Evolutionary conservation across 23 tunicate species (phyloP).

Genomic region (Corella eumyota): DNA sequence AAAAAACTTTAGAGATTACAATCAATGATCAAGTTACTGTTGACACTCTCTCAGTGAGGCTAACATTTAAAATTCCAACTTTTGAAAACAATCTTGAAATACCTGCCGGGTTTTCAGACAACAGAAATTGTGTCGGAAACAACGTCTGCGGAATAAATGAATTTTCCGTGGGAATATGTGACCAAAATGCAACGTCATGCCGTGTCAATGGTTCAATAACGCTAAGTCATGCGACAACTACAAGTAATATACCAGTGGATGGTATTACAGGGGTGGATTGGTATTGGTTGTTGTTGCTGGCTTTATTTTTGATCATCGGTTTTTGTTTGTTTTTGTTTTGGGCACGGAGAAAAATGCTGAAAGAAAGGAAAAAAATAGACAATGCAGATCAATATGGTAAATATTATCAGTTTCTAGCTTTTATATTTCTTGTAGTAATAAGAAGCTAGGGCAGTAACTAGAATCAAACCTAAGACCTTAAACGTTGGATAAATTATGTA

Average conservation of each 20-base stretch:
- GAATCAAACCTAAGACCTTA: too few relatives aligned
- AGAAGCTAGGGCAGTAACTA: too few relatives aligned
- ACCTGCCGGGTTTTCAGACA: neutral
- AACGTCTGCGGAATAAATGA: conserved; percentile 12
- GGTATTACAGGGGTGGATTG: neutral
- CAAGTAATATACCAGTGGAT: neutral
- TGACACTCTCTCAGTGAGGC: neutral
- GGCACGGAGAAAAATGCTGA: neutral
- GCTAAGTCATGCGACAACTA: neutral
- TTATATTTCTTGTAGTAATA: too few relatives aligned
- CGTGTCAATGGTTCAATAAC: conserved; percentile 10
- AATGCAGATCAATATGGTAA: too few relatives aligned
- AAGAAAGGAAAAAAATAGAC: neutral
- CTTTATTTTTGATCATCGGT: neutral
- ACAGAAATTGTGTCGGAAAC: conserved; percentile 17
- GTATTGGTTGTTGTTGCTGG: conserved; percentile 19
- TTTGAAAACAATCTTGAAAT: neutral
- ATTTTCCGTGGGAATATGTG: conserved; percentile 21
- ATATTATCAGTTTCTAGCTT: too few relatives aligned
- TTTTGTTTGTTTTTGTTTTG: neutral
- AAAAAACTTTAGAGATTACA: conserved; percentile 2
- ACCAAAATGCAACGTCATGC: conserved; percentile 13
- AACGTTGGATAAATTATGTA: too few relatives aligned
- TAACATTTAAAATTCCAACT: too few relatives aligned
- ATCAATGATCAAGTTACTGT: neutral